phyloP scores from a whole-genome alignment of 1,140 invertebrate species.

The Macrobrachium rosenbergii region DNA sequence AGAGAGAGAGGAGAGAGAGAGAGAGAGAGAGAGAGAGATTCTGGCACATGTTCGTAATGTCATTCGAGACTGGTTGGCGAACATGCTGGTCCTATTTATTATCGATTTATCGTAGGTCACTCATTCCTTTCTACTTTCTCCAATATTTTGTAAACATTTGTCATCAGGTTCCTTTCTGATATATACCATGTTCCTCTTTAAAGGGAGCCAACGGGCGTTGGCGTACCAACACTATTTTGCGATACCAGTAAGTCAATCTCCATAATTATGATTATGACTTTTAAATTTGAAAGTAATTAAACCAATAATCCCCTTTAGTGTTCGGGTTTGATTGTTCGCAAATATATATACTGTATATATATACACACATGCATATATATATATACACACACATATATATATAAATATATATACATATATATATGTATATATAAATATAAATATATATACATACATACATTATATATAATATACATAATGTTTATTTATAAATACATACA shows the following conservation, averaged over 20 bases:
- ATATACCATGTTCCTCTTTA: no score
- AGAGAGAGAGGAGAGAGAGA: conserved; percentile 28
- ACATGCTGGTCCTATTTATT: not conserved
- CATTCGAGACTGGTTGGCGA: not conserved
- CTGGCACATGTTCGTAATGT: not conserved
- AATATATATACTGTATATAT: not conserved
- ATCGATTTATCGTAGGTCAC: not conserved
- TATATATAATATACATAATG: not conserved
- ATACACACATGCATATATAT: not conserved
- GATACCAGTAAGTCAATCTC: no score
- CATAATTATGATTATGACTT: no score
- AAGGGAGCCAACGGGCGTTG: no score
- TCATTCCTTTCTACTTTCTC: no score
- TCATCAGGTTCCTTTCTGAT: no score
- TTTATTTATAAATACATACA: not conserved
- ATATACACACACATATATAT: not conserved
- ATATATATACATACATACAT: not conserved
- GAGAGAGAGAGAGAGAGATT: not conserved
- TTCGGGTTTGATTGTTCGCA: no score
- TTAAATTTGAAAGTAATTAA: no score
- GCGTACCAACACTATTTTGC: no score
- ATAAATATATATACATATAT: not conserved
- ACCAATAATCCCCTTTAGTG: no score
- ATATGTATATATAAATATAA: not conserved
- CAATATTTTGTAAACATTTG: no score